These are phyloP conservation scores for Hypsibius dujardini DNA, from an alignment of 1,140 invertebrate genomes.

Conservation along the genomic window DNA sequence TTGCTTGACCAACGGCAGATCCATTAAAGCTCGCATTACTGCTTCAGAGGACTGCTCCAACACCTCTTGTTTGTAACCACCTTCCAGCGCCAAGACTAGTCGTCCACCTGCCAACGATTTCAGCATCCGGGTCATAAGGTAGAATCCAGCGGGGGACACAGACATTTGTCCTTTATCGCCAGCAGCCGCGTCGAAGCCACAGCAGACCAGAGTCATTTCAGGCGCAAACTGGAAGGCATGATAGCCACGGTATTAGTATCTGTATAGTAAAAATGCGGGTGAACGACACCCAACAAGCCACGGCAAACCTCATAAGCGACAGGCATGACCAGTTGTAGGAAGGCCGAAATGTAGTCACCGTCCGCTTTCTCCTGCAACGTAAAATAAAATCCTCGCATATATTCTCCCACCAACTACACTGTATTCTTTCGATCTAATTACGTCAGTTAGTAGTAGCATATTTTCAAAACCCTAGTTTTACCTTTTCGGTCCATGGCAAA, in stretches of 20 bases:
- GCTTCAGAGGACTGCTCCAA: not conserved
- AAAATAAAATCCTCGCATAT: not conserved
- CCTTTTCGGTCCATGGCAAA: conserved; percentile 57
- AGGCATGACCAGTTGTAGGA: conserved; percentile 69
- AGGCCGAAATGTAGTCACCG: conserved; percentile 68
- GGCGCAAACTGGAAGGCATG: conserved; percentile 53
- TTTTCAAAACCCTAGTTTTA: not conserved
- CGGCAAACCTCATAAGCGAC: conserved; percentile 51
- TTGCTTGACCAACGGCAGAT: not conserved
- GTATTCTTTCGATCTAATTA: no score
- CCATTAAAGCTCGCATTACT: not conserved
- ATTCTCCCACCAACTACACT: no score
- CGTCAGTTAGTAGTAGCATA: no score
- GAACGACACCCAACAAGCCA: not conserved
- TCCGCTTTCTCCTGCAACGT: conserved; percentile 62
- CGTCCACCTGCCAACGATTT: conserved; percentile 59
- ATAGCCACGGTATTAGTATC: not conserved
- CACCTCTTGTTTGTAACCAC: conserved; percentile 26
- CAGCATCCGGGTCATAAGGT: conserved; percentile 30
- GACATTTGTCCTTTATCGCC: conserved; percentile 60
- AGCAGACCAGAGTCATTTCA: conserved; percentile 71
- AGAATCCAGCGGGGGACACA: conserved; percentile 32
- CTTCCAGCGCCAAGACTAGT: conserved; percentile 43
- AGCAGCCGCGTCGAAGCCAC: conserved; percentile 79
- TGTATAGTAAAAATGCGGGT: not conserved